Conservation (phyloP, 1,140 invertebrate genomes). For the Apolygus lucorum region DNA sequence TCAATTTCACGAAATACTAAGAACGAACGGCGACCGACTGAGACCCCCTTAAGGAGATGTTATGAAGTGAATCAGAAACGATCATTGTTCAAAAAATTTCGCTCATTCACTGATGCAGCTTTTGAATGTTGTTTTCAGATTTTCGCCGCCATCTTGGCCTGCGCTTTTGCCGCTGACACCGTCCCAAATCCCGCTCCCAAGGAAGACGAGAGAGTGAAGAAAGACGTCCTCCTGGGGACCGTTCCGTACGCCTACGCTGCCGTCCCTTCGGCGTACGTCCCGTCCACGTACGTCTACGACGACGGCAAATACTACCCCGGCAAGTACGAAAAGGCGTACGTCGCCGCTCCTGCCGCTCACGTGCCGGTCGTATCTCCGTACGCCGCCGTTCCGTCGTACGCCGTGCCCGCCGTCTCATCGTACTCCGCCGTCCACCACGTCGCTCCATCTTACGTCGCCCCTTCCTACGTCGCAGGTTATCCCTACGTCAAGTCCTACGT, state of each 20-base stretch:
- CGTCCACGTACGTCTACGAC: conserved; percentile 23
- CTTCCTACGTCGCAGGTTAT: conserved; percentile 22
- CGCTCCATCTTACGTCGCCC: conserved; percentile 2
- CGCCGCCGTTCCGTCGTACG: conserved; percentile 9
- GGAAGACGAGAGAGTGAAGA: conserved; percentile 22
- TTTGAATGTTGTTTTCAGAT: conserved; percentile 10
- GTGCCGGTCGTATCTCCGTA: conserved; percentile 9
- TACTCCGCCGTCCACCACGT: neutral
- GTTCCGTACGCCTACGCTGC: conserved; percentile 19
- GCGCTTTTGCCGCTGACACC: conserved; percentile 12
- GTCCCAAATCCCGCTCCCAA: neutral
- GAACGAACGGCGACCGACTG: too few relatives aligned
- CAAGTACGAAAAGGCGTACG: conserved; percentile 28
- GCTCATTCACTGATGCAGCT: too few relatives aligned
- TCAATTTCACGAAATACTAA: too few relatives aligned
- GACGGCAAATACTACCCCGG: conserved; percentile 33
- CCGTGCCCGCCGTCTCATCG: neutral
- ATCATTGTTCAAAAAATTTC: too few relatives aligned
- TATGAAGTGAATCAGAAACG: too few relatives aligned
- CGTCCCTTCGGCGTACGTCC: neutral
- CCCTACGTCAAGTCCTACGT: conserved; percentile 18
- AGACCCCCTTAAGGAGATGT: too few relatives aligned
- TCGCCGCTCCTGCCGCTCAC: neutral
- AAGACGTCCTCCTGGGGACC: conserved; percentile 22
- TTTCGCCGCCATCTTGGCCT: conserved; percentile 12